phyloP scores from a whole-genome alignment of 1,140 invertebrate genomes.

The Drosophila kanapiae region DNA sequence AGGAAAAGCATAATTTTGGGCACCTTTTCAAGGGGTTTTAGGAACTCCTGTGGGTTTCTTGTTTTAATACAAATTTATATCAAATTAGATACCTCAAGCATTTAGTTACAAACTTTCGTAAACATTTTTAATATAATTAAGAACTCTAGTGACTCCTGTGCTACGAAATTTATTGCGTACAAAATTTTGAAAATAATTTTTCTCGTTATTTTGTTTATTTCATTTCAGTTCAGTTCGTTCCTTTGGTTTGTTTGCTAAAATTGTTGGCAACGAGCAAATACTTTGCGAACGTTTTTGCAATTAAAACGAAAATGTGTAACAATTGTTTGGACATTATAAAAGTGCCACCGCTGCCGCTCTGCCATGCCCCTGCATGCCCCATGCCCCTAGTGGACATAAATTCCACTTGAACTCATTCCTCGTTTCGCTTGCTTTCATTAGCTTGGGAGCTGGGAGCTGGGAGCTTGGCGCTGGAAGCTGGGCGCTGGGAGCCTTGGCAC shows the following conservation, averaged over 20 bases:
- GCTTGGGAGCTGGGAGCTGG: conserved; percentile 17
- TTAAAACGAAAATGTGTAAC: conserved; percentile 41
- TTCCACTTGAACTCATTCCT: conserved; percentile 47
- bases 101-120: too few relatives aligned
- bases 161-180: too few relatives aligned
- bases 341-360: background rate
- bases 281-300: conserved; percentile 31
- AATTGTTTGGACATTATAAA: conserved; percentile 29
- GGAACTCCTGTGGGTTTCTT: too few relatives aligned
- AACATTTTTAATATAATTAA: too few relatives aligned
- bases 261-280: conserved; percentile 30
- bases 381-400: conserved; percentile 43
- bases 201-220: background rate
- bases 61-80: too few relatives aligned
- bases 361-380: background rate
- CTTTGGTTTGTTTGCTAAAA: background rate
- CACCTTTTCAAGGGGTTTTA: too few relatives aligned
- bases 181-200: too few relatives aligned
- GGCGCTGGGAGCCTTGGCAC: conserved; percentile 2
- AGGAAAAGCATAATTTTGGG: too few relatives aligned
- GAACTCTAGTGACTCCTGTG: too few relatives aligned
- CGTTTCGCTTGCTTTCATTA: conserved; percentile 42
- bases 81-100: too few relatives aligned
- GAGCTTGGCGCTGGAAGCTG: background rate
- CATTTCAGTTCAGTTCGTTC: background rate